Percentiles rank a stretch among this genome's conserved stretches.
phyloP scores from a whole-genome alignment of 2,113 vertebrate species.

The Anolis sagrei region DNA sequence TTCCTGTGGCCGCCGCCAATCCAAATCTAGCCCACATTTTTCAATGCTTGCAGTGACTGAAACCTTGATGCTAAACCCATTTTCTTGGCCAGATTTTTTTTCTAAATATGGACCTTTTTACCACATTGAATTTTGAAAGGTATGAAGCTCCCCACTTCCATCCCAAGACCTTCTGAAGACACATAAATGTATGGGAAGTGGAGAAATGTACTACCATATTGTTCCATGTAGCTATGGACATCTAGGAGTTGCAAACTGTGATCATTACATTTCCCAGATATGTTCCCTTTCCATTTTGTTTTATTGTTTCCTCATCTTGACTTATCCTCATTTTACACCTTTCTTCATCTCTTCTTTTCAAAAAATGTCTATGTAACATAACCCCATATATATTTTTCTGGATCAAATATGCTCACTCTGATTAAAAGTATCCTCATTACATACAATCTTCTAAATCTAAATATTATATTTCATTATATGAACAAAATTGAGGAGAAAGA shows the following conservation, averaged over 20 bases:
- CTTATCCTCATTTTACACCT: not conserved
- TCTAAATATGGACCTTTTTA: not conserved
- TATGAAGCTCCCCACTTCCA: not conserved
- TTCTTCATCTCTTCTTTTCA: not conserved
- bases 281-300: not conserved
- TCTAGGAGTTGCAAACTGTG: not conserved
- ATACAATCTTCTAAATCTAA: not conserved
- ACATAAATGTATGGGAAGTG: not conserved
- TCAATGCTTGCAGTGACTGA: not conserved
- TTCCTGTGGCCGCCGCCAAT: not conserved
- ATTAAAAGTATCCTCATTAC: not conserved
- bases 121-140: not conserved
- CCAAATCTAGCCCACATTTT: not conserved
- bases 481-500: not conserved
- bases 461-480: not conserved
- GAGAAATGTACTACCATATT: not conserved
- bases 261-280: not conserved
- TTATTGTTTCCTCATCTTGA: not conserved
- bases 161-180: not conserved
- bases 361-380: not conserved
- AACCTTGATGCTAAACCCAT: not conserved
- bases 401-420: not conserved
- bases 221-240: not conserved
- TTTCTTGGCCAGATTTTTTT: not conserved
- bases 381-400: too few relatives aligned